These are phyloP conservation scores for Aporophyla lueneburgensis DNA, from an alignment of 2,888 invertebrate genomes.

Conservation along the genomic window DNA sequence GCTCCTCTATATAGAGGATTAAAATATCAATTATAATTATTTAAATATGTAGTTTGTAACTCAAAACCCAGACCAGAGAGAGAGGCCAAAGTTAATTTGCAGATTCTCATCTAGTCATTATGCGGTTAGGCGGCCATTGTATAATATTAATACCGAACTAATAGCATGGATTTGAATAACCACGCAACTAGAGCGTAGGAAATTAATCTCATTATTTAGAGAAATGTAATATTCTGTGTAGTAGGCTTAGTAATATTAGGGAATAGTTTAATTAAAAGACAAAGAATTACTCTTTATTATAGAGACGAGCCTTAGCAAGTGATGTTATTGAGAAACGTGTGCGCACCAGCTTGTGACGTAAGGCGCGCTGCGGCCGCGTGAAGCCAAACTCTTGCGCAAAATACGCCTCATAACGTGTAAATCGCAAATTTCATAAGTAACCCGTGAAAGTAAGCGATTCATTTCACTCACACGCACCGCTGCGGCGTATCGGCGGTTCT, in stretches of 20 bases:
- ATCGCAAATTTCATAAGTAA: constrained; percentile 88
- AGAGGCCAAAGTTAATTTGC: constrained; percentile 19
- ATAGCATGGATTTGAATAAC: constrained; percentile 29
- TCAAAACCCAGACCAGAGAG: not conserved
- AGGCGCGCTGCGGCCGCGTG: constrained; percentile 57
- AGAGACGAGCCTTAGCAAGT: constrained; percentile 49
- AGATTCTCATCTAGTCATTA: constrained; percentile 34
- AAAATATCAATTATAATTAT: constrained; percentile 12
- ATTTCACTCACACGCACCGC: constrained; percentile 78
- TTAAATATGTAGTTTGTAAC: not conserved
- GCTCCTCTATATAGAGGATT: not conserved
- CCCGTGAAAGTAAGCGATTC: constrained; percentile 86
- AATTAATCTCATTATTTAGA: constrained; percentile 30
- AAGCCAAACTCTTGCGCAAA: constrained; percentile 70
- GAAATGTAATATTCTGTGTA: constrained; percentile 7
- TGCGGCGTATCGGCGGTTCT: constrained; percentile 65
- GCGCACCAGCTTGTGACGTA: constrained; percentile 71
- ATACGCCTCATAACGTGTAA: constrained; percentile 79
- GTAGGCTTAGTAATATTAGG: constrained; percentile 35
- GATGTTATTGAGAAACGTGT: constrained; percentile 61
- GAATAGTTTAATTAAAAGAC: constrained; percentile 49
- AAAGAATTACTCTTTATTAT: constrained; percentile 48
- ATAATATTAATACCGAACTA: constrained; percentile 25
- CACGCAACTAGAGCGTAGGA: constrained; percentile 37
- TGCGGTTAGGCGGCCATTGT: constrained; percentile 29